Evolutionary conservation across 2,113 vertebrate genomes (phyloP).

Genomic region (Anthoscopus minutus): DNA sequence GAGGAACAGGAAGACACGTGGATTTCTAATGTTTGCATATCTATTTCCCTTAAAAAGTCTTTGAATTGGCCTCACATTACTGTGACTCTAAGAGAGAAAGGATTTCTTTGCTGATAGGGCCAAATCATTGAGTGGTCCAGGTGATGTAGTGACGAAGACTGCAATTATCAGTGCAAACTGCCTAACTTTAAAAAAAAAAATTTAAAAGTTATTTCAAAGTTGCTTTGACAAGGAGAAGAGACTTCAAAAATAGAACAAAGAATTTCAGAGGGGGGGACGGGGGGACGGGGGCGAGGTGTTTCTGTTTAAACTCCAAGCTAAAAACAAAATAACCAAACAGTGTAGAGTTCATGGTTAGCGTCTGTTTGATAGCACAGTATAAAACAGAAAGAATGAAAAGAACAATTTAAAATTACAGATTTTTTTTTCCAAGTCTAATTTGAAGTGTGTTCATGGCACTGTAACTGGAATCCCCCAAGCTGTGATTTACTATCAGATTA

Average conservation of each 20-base stretch:
- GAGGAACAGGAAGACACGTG: background rate
- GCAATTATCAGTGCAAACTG: background rate
- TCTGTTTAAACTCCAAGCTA: background rate
- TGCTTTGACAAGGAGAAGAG: background rate
- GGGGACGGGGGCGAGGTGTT: background rate
- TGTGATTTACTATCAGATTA: background rate
- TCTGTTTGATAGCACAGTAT: background rate
- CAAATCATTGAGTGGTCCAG: background rate
- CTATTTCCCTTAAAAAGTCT: background rate
- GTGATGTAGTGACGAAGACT: background rate
- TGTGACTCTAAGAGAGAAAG: background rate
- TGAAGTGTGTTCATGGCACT: background rate
- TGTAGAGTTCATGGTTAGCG: background rate
- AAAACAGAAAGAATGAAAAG: background rate
- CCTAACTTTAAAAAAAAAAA: background rate
- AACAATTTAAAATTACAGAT: background rate
- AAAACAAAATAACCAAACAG: background rate
- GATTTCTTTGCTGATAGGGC: background rate
- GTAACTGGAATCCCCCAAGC: background rate
- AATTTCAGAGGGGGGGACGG: background rate
- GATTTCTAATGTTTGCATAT: background rate
- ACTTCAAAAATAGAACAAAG: background rate
- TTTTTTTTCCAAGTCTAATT: background rate
- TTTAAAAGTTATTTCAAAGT: background rate
- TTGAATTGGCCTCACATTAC: background rate